Base-by-base conservation (phyloP, 2,113 vertebrate species). In the Pelusios castaneus region DNA sequence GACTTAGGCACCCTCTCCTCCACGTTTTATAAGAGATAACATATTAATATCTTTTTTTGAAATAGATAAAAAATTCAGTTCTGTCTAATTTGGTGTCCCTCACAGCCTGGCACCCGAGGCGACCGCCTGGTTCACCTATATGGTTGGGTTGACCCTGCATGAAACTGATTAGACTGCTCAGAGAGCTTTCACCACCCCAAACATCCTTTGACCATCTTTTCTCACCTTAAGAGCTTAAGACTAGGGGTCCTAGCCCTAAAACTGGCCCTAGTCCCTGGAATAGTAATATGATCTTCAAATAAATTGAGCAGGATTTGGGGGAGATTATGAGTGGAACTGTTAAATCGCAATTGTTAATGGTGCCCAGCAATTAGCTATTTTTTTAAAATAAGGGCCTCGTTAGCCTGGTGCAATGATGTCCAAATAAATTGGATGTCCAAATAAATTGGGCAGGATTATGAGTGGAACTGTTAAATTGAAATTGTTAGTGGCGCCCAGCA, bases 391-490 rank as follows among this genome's bases (percentile, higher is more conserved):
- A 87, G 38, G 47, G 52, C 52, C 4, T 86, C 90, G 49, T 92
- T 90, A 76, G 78, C 77, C 41, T 51, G 27, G 91, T 81, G 34
- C 94, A 76, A 25, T 45, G 60, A 80, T n/a, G n/a, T n/a, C n/a
- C n/a, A n/a, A n/a, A n/a, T n/a, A n/a, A n/a, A n/a, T n/a, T n/a
- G n/a, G 21, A 17, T 76, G 14, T 4, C 12, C 11, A 80, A 54
- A 56, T 87, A 91, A 47, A 88, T 8, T 63, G 45, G 22, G 31
- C 54, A 91, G 78, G 43, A 60, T 67, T 31, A 14, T 78, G 76
- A 95, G 16, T 58, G 77, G n/a, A 95, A 87, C 34, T 87, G 63
- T 92, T 97, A 88, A 67, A 89, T 92, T 89, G 54, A 34, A 90
- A 49, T 4, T 87, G 63, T 54, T 88, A 56, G 60, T 82, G 14